phyloP scores from a whole-genome alignment of 2,113 vertebrate genomes.

The Marmota flaviventris region DNA sequence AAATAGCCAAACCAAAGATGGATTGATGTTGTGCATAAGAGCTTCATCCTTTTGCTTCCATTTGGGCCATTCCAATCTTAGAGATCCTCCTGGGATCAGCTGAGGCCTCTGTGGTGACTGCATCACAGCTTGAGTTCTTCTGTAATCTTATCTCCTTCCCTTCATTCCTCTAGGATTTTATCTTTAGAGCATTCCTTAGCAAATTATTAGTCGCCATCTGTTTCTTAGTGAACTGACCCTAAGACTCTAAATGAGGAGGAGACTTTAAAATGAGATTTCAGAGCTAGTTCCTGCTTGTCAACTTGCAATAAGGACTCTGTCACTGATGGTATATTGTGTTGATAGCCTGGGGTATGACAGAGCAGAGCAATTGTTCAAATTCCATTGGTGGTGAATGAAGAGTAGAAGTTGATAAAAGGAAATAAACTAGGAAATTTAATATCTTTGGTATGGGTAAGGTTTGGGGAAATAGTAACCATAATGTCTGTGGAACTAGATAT shows the following conservation, averaged over 20 bases:
- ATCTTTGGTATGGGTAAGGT: background rate
- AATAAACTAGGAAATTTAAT: background rate
- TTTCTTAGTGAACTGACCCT: background rate
- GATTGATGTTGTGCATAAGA: background rate
- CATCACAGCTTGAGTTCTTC: background rate
- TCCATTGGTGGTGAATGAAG: background rate
- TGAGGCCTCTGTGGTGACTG: background rate
- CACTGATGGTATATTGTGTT: background rate
- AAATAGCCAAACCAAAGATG: background rate
- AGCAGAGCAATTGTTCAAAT: background rate
- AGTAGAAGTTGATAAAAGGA: background rate
- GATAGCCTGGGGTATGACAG: background rate
- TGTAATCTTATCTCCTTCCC: background rate
- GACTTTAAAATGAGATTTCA: background rate
- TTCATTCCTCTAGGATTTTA: background rate
- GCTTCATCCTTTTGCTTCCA: background rate
- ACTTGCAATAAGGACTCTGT: background rate
- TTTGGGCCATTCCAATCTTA: background rate
- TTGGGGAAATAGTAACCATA: too few species aligned
- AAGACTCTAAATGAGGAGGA: background rate
- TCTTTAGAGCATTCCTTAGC: background rate
- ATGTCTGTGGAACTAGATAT: background rate
- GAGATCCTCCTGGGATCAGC: background rate
- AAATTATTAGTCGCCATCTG: background rate
- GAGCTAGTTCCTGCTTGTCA: background rate